Evolutionary conservation across 1,140 invertebrate species (phyloP), one percentile per base, ranked within the genome.

Genomic region (Aradophagus sp.): DNA sequence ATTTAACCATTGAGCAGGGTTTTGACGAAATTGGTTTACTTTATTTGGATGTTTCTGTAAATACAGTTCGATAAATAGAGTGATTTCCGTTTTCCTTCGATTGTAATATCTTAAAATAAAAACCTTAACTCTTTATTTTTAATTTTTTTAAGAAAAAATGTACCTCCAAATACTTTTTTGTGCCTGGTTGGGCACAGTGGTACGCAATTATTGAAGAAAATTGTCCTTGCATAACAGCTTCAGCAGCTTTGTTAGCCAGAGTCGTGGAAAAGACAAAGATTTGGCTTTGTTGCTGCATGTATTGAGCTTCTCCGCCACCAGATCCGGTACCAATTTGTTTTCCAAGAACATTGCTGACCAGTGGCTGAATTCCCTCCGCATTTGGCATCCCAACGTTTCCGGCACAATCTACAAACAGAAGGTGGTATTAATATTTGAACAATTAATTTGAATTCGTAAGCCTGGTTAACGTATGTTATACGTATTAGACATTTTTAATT

Each of bases 251-350:
- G 85, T 99, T 99, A 0, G 97, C 97, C 80, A 98, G 83, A 67
- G 90, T 86, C 0, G 97, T 98, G 7, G 95, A 96, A 87, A 99
- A 99, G 44, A 99, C 97, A 90, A 97, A 99, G 78, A 99, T 96
- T 85, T 98, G 96, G 87, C 94, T 98, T 84, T 97, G 96, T 81
- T 98, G 96, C 86, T 97, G 96, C 93, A 94, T 93, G 75, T 93
- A 94, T 78, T 94, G 90, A 63, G 91, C 90, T 77, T 85, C 82
- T 6, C 81, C 79, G 53, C 84, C 84, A 84, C 87, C 86, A 90
- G 93, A 89, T 91, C 91, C 79, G 72, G 90, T 92, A 65, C 90
- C 91, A 50, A 93, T 90, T 81, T 93, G 92, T 83, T 95, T 94
- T 73, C 88, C 91, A 58, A 93, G 89, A 19, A 93, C 90, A 84